These are phyloP conservation scores for Xestia sexstrigata DNA, from an alignment of 2,888 invertebrate genomes.

Conservation along the genomic window DNA sequence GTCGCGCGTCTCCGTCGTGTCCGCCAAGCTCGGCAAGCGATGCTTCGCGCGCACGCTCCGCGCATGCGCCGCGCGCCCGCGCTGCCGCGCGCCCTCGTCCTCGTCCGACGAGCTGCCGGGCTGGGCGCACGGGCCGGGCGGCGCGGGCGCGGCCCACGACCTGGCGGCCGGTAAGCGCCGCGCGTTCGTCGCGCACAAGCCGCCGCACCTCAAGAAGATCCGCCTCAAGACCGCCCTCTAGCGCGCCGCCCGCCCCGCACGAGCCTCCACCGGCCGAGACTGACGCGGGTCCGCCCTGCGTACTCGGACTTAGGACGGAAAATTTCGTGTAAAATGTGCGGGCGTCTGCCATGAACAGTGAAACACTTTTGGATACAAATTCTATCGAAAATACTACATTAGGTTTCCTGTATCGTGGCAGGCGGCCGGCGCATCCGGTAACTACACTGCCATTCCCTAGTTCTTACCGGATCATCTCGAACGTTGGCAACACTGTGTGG, in stretches of 20 bases:
- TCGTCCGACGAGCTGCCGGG: slow-evolving; percentile 79
- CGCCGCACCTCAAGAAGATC: slow-evolving; percentile 85
- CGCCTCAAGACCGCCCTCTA: slow-evolving; percentile 85
- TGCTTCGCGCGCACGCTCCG: slow-evolving; percentile 75
- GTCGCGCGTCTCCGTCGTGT: slow-evolving; percentile 73
- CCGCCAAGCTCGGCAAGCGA: slow-evolving; percentile 80
- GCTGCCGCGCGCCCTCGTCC: slow-evolving; percentile 79
- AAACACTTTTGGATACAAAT: slow-evolving; percentile 2
- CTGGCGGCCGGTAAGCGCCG: slow-evolving; percentile 76
- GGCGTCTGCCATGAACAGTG: slow-evolving; percentile 20
- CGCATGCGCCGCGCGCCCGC: slow-evolving; percentile 48
- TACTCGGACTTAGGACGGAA: background rate
- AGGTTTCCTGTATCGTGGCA: slow-evolving; percentile 20
- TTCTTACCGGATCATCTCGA: slow-evolving; percentile 1
- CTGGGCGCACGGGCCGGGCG: slow-evolving; percentile 82
- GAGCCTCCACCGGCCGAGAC: background rate
- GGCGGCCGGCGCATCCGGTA: slow-evolving; percentile 20
- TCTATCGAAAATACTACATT: background rate
- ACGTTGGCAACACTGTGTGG: slow-evolving; percentile 32
- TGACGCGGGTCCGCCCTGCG: background rate
- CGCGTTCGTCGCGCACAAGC: slow-evolving; percentile 77
- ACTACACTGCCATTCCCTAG: slow-evolving; percentile 42
- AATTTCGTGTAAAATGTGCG: slow-evolving; percentile 5
- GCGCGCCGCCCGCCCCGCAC: slow-evolving; percentile 79
- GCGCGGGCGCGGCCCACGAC: slow-evolving; percentile 63